These are phyloP conservation scores for Epirrhoe tristata DNA, from an alignment of 2,888 invertebrate genomes.

Conservation along the genomic window DNA sequence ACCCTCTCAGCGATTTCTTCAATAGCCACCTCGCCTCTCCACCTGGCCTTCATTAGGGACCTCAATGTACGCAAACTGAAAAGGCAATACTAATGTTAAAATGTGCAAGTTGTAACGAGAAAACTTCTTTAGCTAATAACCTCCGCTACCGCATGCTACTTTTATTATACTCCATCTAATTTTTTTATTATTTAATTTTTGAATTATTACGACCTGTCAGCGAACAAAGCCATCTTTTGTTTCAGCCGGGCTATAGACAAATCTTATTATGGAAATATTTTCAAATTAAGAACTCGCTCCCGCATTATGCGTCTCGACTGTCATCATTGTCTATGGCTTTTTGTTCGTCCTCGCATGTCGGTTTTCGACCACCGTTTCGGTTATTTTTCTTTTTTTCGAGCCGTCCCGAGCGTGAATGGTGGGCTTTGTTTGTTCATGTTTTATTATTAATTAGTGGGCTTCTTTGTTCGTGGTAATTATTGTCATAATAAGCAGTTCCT, in stretches of 20 bases:
- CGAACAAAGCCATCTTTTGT: slow-evolving; percentile 81
- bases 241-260: slow-evolving; percentile 81
- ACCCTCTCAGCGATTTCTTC: slow-evolving; percentile 82
- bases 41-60: slow-evolving; percentile 83
- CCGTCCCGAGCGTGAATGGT: slow-evolving; percentile 82
- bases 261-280: slow-evolving; percentile 86
- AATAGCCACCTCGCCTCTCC: slow-evolving; percentile 76
- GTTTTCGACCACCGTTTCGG: slow-evolving; percentile 85
- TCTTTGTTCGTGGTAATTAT: slow-evolving; percentile 85
- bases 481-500: slow-evolving; percentile 85
- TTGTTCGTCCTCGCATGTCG: slow-evolving; percentile 83
- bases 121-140: slow-evolving; percentile 80
- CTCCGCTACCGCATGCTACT: slow-evolving; percentile 42
- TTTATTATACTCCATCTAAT: slow-evolving; percentile 64
- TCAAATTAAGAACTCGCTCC: slow-evolving; percentile 85
- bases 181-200: slow-evolving; percentile 75
- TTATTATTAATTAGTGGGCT: slow-evolving; percentile 85
- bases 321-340: slow-evolving; percentile 84
- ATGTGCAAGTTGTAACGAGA: slow-evolving; percentile 77
- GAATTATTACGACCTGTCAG: slow-evolving; percentile 77
- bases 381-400: slow-evolving; percentile 74
- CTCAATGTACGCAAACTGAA: slow-evolving; percentile 76
- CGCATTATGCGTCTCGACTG: slow-evolving; percentile 84
- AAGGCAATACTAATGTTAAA: slow-evolving; percentile 73
- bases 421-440: slow-evolving; percentile 83